phyloP scores from a whole-genome alignment of 2,113 vertebrate species.

The Serinus canaria region DNA sequence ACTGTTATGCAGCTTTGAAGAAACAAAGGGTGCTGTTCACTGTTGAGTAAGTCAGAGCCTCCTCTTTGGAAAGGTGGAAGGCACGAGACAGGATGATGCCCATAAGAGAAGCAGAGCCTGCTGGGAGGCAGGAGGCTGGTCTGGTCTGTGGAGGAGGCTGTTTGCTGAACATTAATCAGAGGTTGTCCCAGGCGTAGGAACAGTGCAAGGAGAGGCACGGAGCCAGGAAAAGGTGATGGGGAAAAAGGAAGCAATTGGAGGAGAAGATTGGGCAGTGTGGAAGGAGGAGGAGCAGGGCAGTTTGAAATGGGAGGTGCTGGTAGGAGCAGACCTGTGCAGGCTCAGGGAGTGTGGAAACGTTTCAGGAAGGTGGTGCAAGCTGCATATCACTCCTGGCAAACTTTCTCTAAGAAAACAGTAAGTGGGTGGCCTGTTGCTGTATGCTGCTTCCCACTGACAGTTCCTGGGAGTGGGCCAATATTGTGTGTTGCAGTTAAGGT shows the following conservation, averaged over 20 bases:
- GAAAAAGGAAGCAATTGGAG: background rate
- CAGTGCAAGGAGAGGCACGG: background rate
- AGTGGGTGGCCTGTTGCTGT: constrained; percentile 58
- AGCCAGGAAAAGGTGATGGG: constrained; percentile 31
- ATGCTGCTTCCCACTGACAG: background rate
- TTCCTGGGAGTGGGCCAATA: constrained; percentile 43
- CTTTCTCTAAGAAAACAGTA: constrained; percentile 53
- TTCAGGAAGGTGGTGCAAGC: constrained; percentile 52
- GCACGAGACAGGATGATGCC: background rate
- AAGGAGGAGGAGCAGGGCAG: constrained; percentile 3
- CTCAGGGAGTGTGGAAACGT: constrained; percentile 14
- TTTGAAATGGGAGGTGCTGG: background rate
- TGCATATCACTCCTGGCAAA: constrained; percentile 46
- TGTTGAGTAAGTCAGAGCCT: background rate
- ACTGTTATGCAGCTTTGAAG: background rate
- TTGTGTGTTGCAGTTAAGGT: constrained; percentile 35
- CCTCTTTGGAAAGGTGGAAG: background rate
- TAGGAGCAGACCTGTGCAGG: background rate
- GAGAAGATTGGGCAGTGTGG: background rate
- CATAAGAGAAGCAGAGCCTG: background rate
- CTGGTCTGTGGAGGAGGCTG: background rate
- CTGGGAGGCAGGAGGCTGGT: constrained; percentile 6
- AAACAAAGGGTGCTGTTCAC: background rate
- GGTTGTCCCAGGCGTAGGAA: constrained; percentile 9
- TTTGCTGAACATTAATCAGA: constrained; percentile 52